A percentile compares a stretch with the other conserved stretches of the same genome.
These are phyloP conservation scores for Turnix velox DNA, from an alignment of 2,113 vertebrate genomes.

Conservation along the genomic window DNA sequence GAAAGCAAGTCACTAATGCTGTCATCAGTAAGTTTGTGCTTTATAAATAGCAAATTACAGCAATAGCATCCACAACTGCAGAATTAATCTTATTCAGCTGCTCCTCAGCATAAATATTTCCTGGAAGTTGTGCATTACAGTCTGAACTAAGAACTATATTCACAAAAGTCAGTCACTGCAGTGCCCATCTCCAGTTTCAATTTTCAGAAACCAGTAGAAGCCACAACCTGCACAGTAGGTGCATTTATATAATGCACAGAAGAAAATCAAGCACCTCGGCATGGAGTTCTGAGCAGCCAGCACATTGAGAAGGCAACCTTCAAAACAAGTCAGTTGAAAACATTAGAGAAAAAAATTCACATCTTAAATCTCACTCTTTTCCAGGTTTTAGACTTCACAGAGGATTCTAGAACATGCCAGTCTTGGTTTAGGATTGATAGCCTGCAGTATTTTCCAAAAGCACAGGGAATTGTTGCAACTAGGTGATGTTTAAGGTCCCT, in stretches of 20 bases:
- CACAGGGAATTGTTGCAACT: not conserved
- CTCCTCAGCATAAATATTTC: not conserved
- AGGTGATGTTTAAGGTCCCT: too few relatives aligned
- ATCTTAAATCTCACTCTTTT: not conserved
- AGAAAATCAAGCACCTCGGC: not conserved
- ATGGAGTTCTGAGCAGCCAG: not conserved
- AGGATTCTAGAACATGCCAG: not conserved
- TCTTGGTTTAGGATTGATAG: not conserved
- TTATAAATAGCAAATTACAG: slow-evolving; percentile 1
- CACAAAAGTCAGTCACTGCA: not conserved
- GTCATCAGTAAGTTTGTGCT: not conserved
- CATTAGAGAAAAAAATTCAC: not conserved
- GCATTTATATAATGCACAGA: not conserved
- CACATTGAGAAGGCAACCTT: not conserved
- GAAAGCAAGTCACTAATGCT: slow-evolving; percentile 30
- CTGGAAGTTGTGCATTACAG: not conserved
- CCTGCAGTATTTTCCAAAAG: not conserved
- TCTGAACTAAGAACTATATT: not conserved
- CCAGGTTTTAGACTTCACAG: not conserved
- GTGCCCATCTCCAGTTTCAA: not conserved
- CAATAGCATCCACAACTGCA: not conserved
- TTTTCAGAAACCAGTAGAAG: not conserved
- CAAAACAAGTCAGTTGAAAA: not conserved
- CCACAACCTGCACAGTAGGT: not conserved
- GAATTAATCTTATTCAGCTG: slow-evolving; percentile 12